Evolutionary conservation across 2,797 vertebrate genomes (phyloP).

Genomic region (Sebastiscus albofasciatus): DNA sequence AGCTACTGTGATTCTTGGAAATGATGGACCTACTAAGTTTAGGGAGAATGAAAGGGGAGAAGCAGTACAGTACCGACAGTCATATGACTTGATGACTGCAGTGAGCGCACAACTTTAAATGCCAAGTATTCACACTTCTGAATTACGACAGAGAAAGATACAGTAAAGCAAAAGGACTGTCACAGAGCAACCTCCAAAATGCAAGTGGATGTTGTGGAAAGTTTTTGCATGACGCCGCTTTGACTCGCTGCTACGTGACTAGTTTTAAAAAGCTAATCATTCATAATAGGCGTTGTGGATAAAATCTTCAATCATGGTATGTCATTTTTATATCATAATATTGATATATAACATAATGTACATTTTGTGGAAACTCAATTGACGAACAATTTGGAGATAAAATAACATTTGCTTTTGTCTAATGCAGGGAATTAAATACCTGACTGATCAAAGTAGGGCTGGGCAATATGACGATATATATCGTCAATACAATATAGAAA

Average conservation of each 20-base stretch:
- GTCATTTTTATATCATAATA: background rate
- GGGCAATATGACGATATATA: too few relatives aligned
- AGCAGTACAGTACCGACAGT: slow-evolving; percentile 62
- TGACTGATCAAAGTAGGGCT: background rate
- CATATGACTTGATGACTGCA: slow-evolving; percentile 44
- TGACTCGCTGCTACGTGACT: background rate
- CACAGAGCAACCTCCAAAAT: background rate
- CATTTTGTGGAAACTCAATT: background rate
- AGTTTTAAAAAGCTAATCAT: accelerated
- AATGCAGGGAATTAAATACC: background rate
- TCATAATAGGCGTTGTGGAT: background rate
- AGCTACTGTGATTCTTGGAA: slow-evolving; percentile 70
- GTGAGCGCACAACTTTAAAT: slow-evolving; percentile 51
- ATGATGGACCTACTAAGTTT: slow-evolving; percentile 76
- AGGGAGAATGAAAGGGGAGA: slow-evolving; percentile 74
- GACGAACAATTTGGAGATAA: background rate
- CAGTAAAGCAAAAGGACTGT: slow-evolving; percentile 22
- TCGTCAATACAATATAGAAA: too few relatives aligned
- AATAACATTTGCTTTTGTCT: background rate
- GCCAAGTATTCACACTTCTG: slow-evolving; percentile 61
- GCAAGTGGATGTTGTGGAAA: background rate
- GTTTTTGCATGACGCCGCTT: background rate
- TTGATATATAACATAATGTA: background rate
- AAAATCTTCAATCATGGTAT: background rate
- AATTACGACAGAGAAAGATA: slow-evolving; percentile 15